Percentiles rank a stretch among this genome's conserved stretches.
Evolutionary conservation across 2,888 invertebrate genomes (phyloP).

Genomic region (Pollenia labialis): DNA sequence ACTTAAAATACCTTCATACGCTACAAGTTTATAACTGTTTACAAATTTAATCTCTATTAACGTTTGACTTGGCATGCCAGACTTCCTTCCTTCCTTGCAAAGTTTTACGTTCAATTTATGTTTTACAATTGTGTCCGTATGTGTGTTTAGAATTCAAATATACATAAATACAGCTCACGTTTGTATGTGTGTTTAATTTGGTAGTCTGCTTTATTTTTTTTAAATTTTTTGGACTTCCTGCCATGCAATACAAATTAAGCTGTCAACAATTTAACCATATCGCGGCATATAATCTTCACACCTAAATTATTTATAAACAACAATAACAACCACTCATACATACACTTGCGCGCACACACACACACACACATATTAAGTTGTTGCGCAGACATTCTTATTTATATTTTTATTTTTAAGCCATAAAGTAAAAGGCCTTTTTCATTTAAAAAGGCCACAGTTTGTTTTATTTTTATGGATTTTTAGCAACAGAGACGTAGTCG

Average conservation of each 20-base stretch:
- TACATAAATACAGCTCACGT: not conserved
- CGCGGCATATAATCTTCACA: constrained; percentile 76
- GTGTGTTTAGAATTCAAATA: not conserved
- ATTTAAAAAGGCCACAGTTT: constrained; percentile 24
- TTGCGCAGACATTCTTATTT: not conserved
- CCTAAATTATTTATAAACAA: constrained; percentile 76
- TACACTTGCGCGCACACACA: not conserved
- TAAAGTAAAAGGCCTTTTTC: not conserved
- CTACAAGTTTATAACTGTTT: constrained; percentile 50
- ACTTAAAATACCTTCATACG: not conserved
- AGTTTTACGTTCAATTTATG: constrained; percentile 49
- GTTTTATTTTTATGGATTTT: constrained; percentile 19
- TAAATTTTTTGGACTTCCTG: constrained; percentile 64
- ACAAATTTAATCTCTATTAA: constrained; percentile 69
- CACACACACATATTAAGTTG: not conserved
- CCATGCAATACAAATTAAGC: constrained; percentile 75
- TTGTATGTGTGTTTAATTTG: constrained; percentile 26
- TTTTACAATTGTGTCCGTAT: constrained; percentile 14
- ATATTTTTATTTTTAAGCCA: constrained; percentile 5
- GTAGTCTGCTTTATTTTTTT: constrained; percentile 58
- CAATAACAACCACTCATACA: constrained; percentile 45
- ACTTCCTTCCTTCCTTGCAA: constrained; percentile 68
- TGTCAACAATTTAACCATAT: constrained; percentile 76
- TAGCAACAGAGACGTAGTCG: constrained; percentile 35
- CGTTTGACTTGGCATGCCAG: constrained; percentile 72